Conservation (phyloP, 35 echinoderm and acorn worm species). For the Nesometra sesokonis region DNA sequence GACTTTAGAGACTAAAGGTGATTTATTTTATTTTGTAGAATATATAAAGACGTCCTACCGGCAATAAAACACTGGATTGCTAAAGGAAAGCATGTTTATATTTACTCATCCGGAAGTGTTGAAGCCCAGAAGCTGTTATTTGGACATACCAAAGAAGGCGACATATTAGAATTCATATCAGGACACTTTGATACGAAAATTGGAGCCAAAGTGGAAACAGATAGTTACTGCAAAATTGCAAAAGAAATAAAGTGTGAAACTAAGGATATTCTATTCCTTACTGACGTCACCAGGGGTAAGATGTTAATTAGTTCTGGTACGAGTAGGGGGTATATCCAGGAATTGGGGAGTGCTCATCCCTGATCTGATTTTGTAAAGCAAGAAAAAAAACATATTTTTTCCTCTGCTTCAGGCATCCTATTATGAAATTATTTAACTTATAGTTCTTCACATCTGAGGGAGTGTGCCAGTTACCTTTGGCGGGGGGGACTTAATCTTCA, state of each 20-base stretch:
- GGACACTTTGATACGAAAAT: conserved; percentile 76
- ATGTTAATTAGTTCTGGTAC: too few relatives aligned
- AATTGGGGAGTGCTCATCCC: too few relatives aligned
- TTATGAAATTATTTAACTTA: too few relatives aligned
- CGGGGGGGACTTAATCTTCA: too few relatives aligned
- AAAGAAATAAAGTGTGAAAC: conserved; percentile 33
- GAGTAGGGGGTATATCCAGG: too few relatives aligned
- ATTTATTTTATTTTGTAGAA: conserved; percentile 30
- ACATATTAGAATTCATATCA: conserved; percentile 49
- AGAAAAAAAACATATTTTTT: too few relatives aligned
- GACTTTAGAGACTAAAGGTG: too few relatives aligned
- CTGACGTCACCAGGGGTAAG: conserved; percentile 39
- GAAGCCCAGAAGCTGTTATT: conserved; percentile 77
- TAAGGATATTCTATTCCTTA: conserved; percentile 49
- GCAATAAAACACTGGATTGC: conserved; percentile 40
- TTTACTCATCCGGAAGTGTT: conserved; percentile 77
- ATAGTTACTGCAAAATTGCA: conserved; percentile 45
- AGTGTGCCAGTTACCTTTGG: too few relatives aligned
- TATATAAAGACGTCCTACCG: conserved; percentile 57
- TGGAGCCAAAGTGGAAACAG: conserved; percentile 61
- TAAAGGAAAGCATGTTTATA: conserved; percentile 41
- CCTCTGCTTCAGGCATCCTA: too few relatives aligned
- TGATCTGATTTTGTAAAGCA: too few relatives aligned
- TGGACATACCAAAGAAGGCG: conserved; percentile 49
- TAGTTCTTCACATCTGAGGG: too few relatives aligned